These are phyloP conservation scores for Tryphoninae sp. DNA, from an alignment of 2,888 invertebrate species.

Conservation along the genomic window DNA sequence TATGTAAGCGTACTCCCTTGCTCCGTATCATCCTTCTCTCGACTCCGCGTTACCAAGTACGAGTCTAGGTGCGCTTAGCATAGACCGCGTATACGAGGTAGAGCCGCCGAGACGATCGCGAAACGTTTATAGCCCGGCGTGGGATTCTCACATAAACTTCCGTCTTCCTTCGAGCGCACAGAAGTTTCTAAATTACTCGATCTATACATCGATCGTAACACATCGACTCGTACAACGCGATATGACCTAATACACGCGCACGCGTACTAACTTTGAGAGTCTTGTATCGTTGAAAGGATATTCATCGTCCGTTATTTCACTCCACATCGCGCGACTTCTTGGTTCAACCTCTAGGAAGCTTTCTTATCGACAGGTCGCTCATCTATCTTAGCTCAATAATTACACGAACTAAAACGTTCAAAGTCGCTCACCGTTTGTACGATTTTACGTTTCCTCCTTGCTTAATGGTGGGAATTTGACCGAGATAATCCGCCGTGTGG, in stretches of 20 bases:
- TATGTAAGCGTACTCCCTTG: constrained; percentile 26
- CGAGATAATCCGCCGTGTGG: not conserved
- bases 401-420: constrained; percentile 21
- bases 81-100: not conserved
- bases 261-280: not conserved
- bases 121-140: constrained; percentile 57
- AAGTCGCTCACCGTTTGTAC: constrained; percentile 17
- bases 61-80: not conserved
- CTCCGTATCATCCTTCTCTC: constrained; percentile 8
- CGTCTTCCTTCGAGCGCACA: constrained; percentile 16
- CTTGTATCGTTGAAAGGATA: not conserved
- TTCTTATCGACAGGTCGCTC: constrained; percentile 1
- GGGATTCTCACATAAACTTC: constrained; percentile 57
- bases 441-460: not conserved
- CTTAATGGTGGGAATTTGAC: constrained; percentile 23
- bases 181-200: constrained; percentile 10
- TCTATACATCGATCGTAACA: constrained; percentile 12
- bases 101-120: constrained; percentile 10
- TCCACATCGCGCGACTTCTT: not conserved
- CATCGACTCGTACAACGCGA: not conserved
- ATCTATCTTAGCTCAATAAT: constrained; percentile 32
- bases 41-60: constrained; percentile 22
- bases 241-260: constrained; percentile 1
- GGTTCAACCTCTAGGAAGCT: not conserved
- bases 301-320: constrained; percentile 1